phyloP scores from a whole-genome alignment of 2,113 vertebrate genomes.

The Lycaon pictus region DNA sequence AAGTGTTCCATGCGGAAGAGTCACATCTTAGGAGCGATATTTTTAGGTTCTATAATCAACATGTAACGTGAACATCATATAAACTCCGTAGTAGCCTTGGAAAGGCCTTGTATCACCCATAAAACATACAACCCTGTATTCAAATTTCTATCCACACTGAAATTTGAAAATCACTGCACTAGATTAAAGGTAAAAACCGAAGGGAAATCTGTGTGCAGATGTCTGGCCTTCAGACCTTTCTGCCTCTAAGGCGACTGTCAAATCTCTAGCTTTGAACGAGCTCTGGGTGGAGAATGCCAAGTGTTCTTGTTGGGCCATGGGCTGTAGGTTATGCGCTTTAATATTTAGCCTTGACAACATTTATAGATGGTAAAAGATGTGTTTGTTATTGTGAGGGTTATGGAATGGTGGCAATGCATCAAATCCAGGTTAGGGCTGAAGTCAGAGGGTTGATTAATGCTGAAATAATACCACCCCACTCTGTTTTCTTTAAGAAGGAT shows the following conservation, averaged over 20 bases:
- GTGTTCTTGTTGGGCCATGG: background rate
- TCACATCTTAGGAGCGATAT: constrained; percentile 12
- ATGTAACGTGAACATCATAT: constrained; percentile 23
- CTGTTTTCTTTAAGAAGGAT: constrained; percentile 11
- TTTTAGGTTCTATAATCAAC: constrained; percentile 72
- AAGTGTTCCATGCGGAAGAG: constrained; percentile 52
- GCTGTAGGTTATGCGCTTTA: constrained; percentile 42
- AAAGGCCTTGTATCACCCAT: background rate
- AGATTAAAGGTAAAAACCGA: background rate
- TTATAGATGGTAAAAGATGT: constrained; percentile 5
- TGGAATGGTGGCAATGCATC: background rate
- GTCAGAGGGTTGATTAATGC: background rate
- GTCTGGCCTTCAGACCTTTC: background rate
- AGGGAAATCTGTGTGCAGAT: background rate
- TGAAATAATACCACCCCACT: background rate
- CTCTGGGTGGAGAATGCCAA: background rate
- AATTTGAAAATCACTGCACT: background rate
- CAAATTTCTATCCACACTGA: constrained; percentile 27
- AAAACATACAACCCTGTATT: constrained; percentile 2
- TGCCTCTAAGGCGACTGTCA: background rate
- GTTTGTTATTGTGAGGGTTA: constrained; percentile 30
- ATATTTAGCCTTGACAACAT: background rate
- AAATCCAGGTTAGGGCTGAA: background rate
- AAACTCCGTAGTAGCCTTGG: constrained; percentile 61
- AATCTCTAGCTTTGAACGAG: constrained; percentile 1